Base-by-base conservation (phyloP, 1,140 invertebrate species). In the Drosophila virilis region DNA sequence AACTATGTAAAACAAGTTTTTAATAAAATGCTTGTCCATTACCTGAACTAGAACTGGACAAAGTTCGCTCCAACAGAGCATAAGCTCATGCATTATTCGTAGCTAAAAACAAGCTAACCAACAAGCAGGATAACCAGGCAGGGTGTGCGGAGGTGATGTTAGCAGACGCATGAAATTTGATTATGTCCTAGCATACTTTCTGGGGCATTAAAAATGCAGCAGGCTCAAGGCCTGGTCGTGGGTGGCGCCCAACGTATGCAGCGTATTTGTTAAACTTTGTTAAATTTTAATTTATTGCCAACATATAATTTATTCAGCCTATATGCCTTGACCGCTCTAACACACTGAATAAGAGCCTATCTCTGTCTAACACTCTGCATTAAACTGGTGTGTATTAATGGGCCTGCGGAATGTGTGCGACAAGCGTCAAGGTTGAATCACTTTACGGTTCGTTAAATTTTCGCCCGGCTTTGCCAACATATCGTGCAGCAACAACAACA, bases 391-490 rank as follows among this genome's bases (percentile, higher is more conserved):
- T 66, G 51, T 77, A 77, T 77, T 77, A 77, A 77, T 77, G 69
- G 54, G 54, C 42, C 37, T 37, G 62, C 50, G 32, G 55, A 73
- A 48, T 73, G 74, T 77, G 74, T 73, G 74, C 74, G 81, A 80
- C 58, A 74, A 80, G 81, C 79, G 83, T 79, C 81, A 85, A 85
- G 81, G 81, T 80, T 85, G 78, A 85, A 78, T 89, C 80, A 89
- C 80, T 89, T 83, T 83, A 88, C 84, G 83, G 80, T 88, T 88
- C 83, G 83, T 88, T 88, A 84, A 79, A 77, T 85, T 78, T 85
- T 77, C 58, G 77, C 80, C 73, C 55, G 64, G 17, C 22, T 77
- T 76, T 64, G 28, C 42, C 57, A 10, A 59, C 57, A 59, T 46
- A 46, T 59, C 57, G 57, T 59, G 57, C 48, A 51, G 13, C 48